A percentile compares a stretch with the other conserved stretches of the same genome.
Evolutionary conservation across 1,140 invertebrate genomes (phyloP).

Genomic region (Zophobas atratus): DNA sequence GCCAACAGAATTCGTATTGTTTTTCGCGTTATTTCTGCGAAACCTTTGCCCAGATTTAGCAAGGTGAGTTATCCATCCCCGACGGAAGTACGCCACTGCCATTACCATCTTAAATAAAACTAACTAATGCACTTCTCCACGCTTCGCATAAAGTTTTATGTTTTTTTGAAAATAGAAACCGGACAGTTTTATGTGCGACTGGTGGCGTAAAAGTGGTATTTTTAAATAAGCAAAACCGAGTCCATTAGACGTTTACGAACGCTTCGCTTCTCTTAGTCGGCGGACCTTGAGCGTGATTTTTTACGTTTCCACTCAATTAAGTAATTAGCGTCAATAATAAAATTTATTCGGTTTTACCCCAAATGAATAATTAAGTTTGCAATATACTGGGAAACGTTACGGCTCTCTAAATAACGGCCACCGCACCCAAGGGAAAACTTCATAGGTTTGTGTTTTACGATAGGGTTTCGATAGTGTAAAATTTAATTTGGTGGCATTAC

Average conservation of each 20-base stretch:
- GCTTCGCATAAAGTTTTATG: constrained; percentile 32
- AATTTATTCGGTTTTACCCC: constrained; percentile 9
- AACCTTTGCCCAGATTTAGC: background rate
- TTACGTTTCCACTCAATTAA: constrained; percentile 10
- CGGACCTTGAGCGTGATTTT: constrained; percentile 11
- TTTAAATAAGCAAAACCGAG: constrained; percentile 23
- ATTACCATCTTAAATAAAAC: constrained; percentile 31
- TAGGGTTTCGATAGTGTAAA: constrained; percentile 37
- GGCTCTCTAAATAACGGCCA: constrained; percentile 1
- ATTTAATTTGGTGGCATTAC: constrained; percentile 19
- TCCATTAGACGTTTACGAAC: constrained; percentile 8
- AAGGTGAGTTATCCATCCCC: constrained; percentile 18
- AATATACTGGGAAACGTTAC: background rate
- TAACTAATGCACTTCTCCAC: constrained; percentile 27
- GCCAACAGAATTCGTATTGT: too few relatives aligned
- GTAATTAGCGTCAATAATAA: constrained; percentile 6
- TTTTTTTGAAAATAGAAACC: constrained; percentile 35
- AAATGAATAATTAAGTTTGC: constrained; percentile 28
- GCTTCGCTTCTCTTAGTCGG: background rate
- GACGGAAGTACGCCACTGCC: constrained; percentile 1
- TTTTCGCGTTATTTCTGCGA: too few relatives aligned
- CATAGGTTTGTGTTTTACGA: constrained; percentile 31
- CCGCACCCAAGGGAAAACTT: constrained; percentile 17
- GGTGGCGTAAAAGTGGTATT: constrained; percentile 7
- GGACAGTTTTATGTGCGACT: constrained; percentile 19